Conservation (phyloP, 2,113 vertebrate genomes). For the Melanerpes aurifrons region DNA sequence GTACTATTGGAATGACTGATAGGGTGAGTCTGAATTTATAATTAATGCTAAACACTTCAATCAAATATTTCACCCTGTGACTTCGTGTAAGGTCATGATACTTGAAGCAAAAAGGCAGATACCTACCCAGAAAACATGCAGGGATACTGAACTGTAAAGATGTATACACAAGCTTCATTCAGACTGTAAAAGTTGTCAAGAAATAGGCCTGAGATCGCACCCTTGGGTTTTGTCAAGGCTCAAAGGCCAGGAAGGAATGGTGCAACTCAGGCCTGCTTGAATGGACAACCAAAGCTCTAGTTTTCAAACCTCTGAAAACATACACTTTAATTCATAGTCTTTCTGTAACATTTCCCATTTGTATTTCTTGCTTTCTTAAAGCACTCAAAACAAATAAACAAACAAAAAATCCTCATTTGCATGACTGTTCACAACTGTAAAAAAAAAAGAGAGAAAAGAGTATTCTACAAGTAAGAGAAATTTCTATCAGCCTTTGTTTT, state of each 20-base stretch:
- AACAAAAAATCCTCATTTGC: neutral
- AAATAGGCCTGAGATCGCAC: neutral
- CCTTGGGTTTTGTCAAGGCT: neutral
- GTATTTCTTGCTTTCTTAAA: neutral
- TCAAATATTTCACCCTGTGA: neutral
- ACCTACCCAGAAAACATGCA: neutral
- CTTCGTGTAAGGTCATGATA: neutral
- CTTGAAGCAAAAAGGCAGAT: neutral
- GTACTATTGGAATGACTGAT: neutral
- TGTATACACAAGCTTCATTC: neutral
- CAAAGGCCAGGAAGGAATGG: neutral
- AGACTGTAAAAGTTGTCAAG: neutral
- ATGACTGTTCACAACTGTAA: neutral
- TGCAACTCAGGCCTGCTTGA: neutral
- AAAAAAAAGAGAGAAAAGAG: neutral
- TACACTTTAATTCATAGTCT: neutral
- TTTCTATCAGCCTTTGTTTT: neutral
- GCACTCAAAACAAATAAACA: neutral
- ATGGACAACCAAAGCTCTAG: neutral
- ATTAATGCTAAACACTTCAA: neutral
- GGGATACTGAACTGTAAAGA: neutral
- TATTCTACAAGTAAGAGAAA: neutral
- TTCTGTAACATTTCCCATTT: neutral
- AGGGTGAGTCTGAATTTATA: fast-evolving
- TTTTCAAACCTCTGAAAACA: neutral